Base-by-base conservation (phyloP, 1,140 invertebrate genomes). In the Drosophila arawakana region DNA sequence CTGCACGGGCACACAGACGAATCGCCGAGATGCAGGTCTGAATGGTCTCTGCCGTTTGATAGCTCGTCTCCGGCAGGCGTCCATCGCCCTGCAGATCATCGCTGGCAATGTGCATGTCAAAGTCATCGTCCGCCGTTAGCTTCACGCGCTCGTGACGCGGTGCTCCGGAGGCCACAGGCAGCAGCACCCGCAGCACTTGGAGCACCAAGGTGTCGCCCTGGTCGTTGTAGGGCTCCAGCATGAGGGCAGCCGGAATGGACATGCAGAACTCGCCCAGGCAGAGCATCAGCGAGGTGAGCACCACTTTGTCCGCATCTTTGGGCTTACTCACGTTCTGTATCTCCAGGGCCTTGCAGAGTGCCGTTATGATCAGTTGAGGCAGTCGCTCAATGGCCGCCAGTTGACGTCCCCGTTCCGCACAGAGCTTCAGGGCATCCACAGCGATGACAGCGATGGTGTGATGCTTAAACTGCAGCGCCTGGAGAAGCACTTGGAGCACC, bases 261-360 rank as follows among this genome's bases (percentile, higher is more conserved):
- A 99, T 97, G 62, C 97, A 98, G 96, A 98, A 99, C 93, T 99
- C 98, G 0, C 97, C 97, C 37, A 99, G 93, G 91, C 97, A 98
- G 63, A 98, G 95, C 78, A 98, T 94, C 81, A 98, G 94, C 1
- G 97, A 96, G 15, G 97, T 96, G 0, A 97, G 94, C 35, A 98
- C 93, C 76, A 95, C 94, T 93, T 96, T 94, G 91, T 96, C 94
- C 68, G 94, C 92, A 92, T 96, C 94, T 73, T 94, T 85, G 6
- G 91, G 92, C 62, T 92, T 92, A 3, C 80, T 63, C 2, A 92
- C 90, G 50, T 89, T 90, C 59, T 92, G 92, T 52, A 92, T 92
- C 63, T 92, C 91, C 25, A 92, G 62, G 0, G 92, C 91, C 30
- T 90, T 90, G 52, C 92, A 92, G 47, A 92, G 69, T 1, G 92